Conservation (phyloP, 2,113 vertebrate genomes). For the Ptilonorhynchus violaceus region DNA sequence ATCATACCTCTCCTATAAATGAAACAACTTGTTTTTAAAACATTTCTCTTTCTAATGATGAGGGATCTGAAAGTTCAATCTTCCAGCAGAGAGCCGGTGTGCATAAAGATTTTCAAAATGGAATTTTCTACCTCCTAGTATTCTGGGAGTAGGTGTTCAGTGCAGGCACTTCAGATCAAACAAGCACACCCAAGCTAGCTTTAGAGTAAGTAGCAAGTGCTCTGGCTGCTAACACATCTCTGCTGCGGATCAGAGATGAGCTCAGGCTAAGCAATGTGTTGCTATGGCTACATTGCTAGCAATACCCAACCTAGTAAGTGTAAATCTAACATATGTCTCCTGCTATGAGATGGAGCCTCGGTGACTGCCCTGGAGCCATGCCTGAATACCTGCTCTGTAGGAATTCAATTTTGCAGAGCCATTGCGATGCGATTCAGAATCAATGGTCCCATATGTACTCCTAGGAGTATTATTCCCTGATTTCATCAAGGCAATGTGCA, state of each 20-base stretch:
- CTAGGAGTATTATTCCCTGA: background rate
- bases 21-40: background rate
- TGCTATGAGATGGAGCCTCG: background rate
- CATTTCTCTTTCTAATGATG: background rate
- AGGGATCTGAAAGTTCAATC: background rate
- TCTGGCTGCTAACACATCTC: background rate
- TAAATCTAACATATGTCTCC: conserved; percentile 21
- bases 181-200: background rate
- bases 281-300: conserved; percentile 23
- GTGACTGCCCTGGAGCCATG: conserved; percentile 8
- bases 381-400: background rate
- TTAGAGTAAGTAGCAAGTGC: background rate
- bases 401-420: conserved; percentile 20
- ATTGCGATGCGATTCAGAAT: background rate
- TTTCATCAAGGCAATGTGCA: background rate
- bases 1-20: background rate
- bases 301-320: background rate
- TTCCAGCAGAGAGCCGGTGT: background rate
- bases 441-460: background rate
- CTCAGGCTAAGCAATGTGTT: background rate
- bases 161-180: background rate
- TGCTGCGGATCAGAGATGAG: background rate
- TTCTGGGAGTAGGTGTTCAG: background rate
- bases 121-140: background rate
- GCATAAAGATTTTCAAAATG: background rate